These are phyloP conservation scores for Chaetophractus vellerosus DNA, from an alignment of 2,797 vertebrate genomes.

Conservation along the genomic window DNA sequence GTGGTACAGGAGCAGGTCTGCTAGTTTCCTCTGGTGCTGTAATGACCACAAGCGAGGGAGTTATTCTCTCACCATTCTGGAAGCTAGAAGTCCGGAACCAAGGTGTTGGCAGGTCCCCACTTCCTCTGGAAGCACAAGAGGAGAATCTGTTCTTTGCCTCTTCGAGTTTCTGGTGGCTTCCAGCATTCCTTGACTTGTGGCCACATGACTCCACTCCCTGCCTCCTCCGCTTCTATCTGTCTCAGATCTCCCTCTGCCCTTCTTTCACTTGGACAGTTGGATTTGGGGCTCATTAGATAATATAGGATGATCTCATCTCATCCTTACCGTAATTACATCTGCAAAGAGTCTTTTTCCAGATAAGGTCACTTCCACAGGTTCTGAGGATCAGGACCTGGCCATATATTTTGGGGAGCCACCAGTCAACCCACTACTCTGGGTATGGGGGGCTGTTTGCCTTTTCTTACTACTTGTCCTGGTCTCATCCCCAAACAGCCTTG, in stretches of 20 bases:
- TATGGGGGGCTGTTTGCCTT: neutral
- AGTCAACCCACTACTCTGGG: neutral
- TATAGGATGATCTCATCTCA: neutral
- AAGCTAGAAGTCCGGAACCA: neutral
- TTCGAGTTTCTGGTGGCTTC: neutral
- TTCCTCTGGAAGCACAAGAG: neutral
- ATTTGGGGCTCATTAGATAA: neutral
- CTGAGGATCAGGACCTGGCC: neutral
- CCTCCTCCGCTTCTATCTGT: neutral
- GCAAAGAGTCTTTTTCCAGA: neutral
- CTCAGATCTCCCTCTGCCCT: neutral
- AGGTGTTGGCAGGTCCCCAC: neutral
- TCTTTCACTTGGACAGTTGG: neutral
- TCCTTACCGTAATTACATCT: neutral
- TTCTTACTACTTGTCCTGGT: neutral
- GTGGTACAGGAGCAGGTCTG: too few species aligned
- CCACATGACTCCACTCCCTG: neutral
- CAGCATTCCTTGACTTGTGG: neutral
- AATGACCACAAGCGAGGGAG: neutral
- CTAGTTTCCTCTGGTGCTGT: neutral
- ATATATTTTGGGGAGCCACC: neutral
- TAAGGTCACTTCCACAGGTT: neutral
- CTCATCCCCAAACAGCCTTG: neutral
- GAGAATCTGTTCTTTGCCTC: neutral
- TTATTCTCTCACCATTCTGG: neutral